These are phyloP conservation scores for Catagonus wagneri DNA, from an alignment of 2,113 vertebrate species.

Conservation along the genomic window DNA sequence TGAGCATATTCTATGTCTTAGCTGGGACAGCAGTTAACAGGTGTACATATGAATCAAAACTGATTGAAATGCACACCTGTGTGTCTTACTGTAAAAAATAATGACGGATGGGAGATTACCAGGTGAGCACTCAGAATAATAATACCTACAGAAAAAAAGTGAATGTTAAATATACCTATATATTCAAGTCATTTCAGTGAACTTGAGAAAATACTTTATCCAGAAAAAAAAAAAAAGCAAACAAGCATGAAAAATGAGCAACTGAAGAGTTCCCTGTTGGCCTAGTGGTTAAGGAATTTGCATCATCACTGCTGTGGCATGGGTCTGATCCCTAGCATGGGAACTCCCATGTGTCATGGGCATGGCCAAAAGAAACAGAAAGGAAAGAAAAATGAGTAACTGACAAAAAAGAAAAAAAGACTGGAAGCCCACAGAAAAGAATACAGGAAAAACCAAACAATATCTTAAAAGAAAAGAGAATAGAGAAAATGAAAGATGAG, in stretches of 20 bases:
- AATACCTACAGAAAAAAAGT: not conserved
- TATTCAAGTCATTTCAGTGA: not conserved
- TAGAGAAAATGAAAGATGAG: not conserved
- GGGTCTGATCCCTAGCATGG: too few relatives aligned
- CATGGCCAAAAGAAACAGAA: too few relatives aligned
- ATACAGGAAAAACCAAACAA: not conserved
- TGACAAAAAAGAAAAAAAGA: not conserved
- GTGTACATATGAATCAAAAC: not conserved
- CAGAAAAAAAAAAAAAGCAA: not conserved
- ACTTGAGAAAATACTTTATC: conserved; percentile 11
- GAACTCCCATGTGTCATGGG: too few relatives aligned
- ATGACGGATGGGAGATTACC: not conserved
- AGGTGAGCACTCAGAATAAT: conserved; percentile 10
- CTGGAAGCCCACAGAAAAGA: not conserved
- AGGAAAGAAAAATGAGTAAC: not conserved
- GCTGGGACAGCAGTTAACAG: not conserved
- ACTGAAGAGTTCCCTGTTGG: not conserved
- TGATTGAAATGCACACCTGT: not conserved
- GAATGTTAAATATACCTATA: not conserved
- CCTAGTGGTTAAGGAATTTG: too few relatives aligned
- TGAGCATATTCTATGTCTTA: not conserved
- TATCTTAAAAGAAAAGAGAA: conserved; percentile 4
- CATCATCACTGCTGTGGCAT: too few relatives aligned
- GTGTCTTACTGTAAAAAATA: not conserved
- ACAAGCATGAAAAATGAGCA: not conserved